Evolutionary conservation across 2,888 invertebrate species (phyloP).

Genomic region (Sympetrum striolatum): DNA sequence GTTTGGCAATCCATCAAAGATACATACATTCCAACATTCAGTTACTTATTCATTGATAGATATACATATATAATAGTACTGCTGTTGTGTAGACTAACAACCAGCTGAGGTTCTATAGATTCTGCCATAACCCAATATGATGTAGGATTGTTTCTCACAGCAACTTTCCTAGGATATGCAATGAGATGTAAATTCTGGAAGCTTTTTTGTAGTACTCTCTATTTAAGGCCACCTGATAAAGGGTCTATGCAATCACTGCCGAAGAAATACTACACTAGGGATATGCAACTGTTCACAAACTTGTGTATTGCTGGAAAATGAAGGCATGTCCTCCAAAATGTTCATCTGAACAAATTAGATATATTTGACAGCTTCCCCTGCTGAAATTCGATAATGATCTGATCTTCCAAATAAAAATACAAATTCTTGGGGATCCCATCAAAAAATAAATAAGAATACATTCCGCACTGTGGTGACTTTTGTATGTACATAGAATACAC

Average conservation of each 20-base stretch:
- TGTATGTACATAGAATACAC: conserved; percentile 27
- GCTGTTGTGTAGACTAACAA: no score
- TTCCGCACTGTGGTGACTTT: conserved; percentile 2
- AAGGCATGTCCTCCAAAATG: conserved; percentile 1
- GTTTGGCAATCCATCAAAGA: no score
- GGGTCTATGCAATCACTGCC: conserved; percentile 30
- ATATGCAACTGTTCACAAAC: conserved; percentile 37
- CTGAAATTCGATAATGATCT: not conserved
- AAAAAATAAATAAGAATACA: conserved; percentile 39
- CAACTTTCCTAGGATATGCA: not conserved
- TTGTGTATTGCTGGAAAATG: conserved; percentile 6
- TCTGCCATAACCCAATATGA: not conserved
- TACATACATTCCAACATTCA: no score
- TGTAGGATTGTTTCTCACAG: not conserved
- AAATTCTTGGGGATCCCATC: conserved; percentile 19
- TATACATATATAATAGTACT: no score
- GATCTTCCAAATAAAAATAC: conserved; percentile 6
- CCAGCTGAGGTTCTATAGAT: not conserved
- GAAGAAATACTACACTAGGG: conserved; percentile 22
- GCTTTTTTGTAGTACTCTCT: conserved; percentile 10
- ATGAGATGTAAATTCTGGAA: conserved; percentile 11
- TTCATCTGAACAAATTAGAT: not conserved
- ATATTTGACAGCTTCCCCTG: not conserved
- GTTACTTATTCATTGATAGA: no score
- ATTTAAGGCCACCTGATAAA: conserved; percentile 31